phyloP scores from a whole-genome alignment of 2,888 invertebrate species.

The Philaethria dido region DNA sequence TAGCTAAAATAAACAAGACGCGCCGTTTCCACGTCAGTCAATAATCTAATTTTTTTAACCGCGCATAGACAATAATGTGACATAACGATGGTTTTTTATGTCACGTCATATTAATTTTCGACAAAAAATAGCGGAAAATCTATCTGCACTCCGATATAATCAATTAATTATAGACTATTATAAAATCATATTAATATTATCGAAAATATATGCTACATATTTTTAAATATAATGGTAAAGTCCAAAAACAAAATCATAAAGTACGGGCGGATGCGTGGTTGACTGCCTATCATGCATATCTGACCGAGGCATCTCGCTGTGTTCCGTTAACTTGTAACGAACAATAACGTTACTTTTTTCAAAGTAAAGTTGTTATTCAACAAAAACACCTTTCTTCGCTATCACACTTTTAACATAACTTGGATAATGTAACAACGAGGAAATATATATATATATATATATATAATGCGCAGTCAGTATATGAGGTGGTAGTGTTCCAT shows the following conservation, averaged over 20 bases:
- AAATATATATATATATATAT: slow-evolving; percentile 21
- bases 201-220: neutral
- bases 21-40: too few relatives aligned
- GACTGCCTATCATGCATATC: slow-evolving; percentile 52
- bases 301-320: slow-evolving; percentile 47
- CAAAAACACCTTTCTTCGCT: neutral
- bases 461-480: slow-evolving; percentile 27
- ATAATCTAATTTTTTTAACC: too few relatives aligned
- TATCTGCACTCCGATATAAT: too few relatives aligned
- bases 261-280: slow-evolving; percentile 58
- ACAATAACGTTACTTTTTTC: slow-evolving; percentile 33
- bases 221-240: neutral
- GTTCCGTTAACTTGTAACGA: slow-evolving; percentile 42
- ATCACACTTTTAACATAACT: neutral
- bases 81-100: too few relatives aligned
- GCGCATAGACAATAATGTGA: too few relatives aligned
- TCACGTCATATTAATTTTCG: too few relatives aligned
- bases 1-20: too few relatives aligned
- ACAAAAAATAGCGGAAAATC: too few relatives aligned
- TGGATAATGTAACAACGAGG: neutral
- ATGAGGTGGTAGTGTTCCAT: slow-evolving; percentile 26
- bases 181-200: neutral
- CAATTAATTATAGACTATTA: too few relatives aligned
- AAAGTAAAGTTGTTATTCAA: slow-evolving; percentile 13
- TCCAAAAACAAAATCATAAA: slow-evolving; percentile 21